Percentiles rank a stretch among this genome's conserved stretches.
phyloP scores from a whole-genome alignment of 2,888 invertebrate genomes.

The Tortricodes alternella region DNA sequence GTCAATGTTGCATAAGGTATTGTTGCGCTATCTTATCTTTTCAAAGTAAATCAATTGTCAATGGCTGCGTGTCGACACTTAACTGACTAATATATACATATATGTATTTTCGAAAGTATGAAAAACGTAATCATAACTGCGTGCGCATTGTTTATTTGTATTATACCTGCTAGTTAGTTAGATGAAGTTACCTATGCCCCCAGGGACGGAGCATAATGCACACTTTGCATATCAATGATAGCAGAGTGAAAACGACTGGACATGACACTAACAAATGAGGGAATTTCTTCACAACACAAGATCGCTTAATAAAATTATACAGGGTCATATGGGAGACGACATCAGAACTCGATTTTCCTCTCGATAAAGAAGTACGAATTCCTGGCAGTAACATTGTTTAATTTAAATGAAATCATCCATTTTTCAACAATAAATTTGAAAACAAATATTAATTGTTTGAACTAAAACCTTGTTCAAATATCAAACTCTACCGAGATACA shows the following conservation, averaged over 20 bases:
- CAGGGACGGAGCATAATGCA: constrained; percentile 8
- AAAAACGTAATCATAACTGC: neutral
- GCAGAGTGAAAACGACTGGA: neutral
- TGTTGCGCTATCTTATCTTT: constrained; percentile 14
- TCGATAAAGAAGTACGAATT: too few relatives aligned
- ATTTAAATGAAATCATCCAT: too few relatives aligned
- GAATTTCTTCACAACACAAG: neutral
- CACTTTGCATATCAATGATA: constrained; percentile 9
- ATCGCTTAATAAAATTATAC: neutral
- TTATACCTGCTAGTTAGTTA: neutral
- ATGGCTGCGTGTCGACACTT: neutral
- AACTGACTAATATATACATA: neutral
- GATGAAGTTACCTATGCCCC: constrained; percentile 1
- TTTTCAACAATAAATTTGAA: too few relatives aligned
- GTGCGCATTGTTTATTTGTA: neutral
- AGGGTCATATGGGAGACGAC: too few relatives aligned
- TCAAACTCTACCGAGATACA: too few relatives aligned
- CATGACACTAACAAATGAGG: neutral
- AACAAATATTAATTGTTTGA: too few relatives aligned
- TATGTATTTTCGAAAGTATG: neutral
- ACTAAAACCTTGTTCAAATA: too few relatives aligned
- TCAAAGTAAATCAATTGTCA: constrained; percentile 1
- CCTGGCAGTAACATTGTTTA: too few relatives aligned
- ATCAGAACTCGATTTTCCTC: too few relatives aligned
- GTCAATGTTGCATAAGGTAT: neutral